Conservation (phyloP, 2,113 vertebrate species). For the Phasianus colchicus region DNA sequence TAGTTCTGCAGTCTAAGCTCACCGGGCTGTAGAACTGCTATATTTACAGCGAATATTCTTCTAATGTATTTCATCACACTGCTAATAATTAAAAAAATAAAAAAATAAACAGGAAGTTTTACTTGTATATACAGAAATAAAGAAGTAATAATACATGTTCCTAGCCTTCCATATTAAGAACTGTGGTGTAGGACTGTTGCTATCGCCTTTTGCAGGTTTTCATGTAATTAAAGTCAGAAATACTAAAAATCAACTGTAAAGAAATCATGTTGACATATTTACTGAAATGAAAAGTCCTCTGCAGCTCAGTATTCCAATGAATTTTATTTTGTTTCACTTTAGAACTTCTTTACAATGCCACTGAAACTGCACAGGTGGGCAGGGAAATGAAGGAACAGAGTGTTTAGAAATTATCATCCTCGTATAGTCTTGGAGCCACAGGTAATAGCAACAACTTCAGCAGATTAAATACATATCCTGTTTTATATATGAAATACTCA, state of each 20-base stretch:
- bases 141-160: not conserved
- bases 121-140: not conserved
- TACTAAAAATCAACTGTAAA: not conserved
- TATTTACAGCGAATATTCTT: not conserved
- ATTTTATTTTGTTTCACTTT: conserved; percentile 1
- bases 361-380: not conserved
- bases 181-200: not conserved
- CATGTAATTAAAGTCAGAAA: not conserved
- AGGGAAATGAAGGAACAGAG: not conserved
- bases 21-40: not conserved
- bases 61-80: not conserved
- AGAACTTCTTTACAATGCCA: not conserved
- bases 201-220: not conserved
- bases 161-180: not conserved
- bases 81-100: not conserved
- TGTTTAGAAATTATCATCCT: not conserved
- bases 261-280: not conserved
- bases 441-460: not conserved
- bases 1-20: not conserved
- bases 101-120: not conserved
- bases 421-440: not conserved
- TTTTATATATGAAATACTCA: not conserved
- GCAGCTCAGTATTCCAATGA: not conserved
- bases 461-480: not conserved
- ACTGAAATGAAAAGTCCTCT: not conserved